Evolutionary conservation across 2,888 invertebrate species (phyloP).

Genomic region (Catocala sponsa): DNA sequence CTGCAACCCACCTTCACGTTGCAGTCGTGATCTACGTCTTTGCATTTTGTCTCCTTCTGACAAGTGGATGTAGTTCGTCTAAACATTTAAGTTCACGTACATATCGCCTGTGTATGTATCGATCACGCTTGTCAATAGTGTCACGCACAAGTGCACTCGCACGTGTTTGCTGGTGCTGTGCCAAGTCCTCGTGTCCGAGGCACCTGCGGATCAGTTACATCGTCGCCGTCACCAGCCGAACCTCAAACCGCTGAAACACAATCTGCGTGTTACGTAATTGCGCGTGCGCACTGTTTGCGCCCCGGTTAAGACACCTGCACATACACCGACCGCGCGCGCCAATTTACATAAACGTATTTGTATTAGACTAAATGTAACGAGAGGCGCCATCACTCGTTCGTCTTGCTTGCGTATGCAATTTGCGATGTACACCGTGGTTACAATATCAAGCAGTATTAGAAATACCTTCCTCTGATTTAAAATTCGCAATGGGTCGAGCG

Average conservation of each 20-base stretch:
- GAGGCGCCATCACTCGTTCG: neutral
- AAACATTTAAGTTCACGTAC: too few relatives aligned
- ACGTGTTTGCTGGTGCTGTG: constrained; percentile 6
- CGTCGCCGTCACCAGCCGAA: constrained; percentile 21
- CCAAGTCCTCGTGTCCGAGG: neutral
- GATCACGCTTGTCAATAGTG: neutral
- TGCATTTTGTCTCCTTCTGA: too few relatives aligned
- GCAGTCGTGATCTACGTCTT: too few relatives aligned
- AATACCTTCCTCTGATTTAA: too few relatives aligned
- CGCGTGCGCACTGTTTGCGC: constrained; percentile 17
- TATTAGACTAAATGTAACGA: neutral
- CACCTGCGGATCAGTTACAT: constrained; percentile 25
- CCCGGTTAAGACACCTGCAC: constrained; percentile 12
- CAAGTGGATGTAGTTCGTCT: too few relatives aligned
- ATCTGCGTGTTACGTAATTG: constrained; percentile 34
- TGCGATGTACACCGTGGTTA: neutral
- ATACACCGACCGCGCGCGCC: constrained; percentile 4
- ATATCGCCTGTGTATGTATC: too few relatives aligned
- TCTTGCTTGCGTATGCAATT: neutral
- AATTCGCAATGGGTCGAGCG: too few relatives aligned
- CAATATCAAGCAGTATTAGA: neutral
- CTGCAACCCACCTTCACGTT: too few relatives aligned
- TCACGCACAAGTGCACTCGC: neutral
- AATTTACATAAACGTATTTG: constrained; percentile 6
- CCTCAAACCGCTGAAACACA: constrained; percentile 49